Conservation (phyloP, 2,113 vertebrate genomes). For the Gambusia holbrooki region DNA sequence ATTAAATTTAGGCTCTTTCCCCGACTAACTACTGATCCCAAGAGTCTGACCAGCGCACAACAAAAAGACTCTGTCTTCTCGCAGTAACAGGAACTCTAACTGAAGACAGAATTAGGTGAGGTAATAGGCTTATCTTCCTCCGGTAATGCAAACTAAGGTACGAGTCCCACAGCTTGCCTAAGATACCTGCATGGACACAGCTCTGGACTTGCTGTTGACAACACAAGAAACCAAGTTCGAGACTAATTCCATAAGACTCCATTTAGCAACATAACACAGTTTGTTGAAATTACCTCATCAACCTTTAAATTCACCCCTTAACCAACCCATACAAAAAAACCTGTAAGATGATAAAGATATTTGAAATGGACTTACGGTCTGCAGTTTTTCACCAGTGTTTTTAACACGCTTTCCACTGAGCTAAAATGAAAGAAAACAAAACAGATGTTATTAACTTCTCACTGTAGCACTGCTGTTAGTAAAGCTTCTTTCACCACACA, state of each 20-base stretch:
- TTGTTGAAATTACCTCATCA: too few relatives aligned
- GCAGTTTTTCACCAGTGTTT: slow-evolving; percentile 95
- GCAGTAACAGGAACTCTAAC: slow-evolving; percentile 66
- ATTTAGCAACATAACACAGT: too few relatives aligned
- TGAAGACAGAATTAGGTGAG: slow-evolving; percentile 75
- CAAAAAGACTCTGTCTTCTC: slow-evolving; percentile 55
- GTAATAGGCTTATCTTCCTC: slow-evolving; percentile 77
- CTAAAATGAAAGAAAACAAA: slow-evolving; percentile 69
- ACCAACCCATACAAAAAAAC: background rate
- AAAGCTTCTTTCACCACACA: slow-evolving; percentile 53
- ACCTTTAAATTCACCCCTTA: too few relatives aligned
- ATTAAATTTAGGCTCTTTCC: slow-evolving; percentile 14
- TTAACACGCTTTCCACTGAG: slow-evolving; percentile 94
- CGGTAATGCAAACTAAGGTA: slow-evolving; percentile 53
- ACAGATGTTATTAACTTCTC: slow-evolving; percentile 21
- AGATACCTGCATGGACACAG: slow-evolving; percentile 34
- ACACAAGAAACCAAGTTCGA: background rate
- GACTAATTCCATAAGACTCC: background rate
- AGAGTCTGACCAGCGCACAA: slow-evolving; percentile 36
- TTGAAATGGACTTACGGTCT: slow-evolving; percentile 89
- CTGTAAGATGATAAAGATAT: background rate
- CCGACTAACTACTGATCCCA: slow-evolving; percentile 27
- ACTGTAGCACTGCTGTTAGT: slow-evolving; percentile 34
- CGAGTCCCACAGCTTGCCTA: slow-evolving; percentile 21
- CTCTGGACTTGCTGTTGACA: slow-evolving; percentile 12